phyloP scores from a whole-genome alignment of 2,797 vertebrate species.

The Lepilemur septentrionalis region DNA sequence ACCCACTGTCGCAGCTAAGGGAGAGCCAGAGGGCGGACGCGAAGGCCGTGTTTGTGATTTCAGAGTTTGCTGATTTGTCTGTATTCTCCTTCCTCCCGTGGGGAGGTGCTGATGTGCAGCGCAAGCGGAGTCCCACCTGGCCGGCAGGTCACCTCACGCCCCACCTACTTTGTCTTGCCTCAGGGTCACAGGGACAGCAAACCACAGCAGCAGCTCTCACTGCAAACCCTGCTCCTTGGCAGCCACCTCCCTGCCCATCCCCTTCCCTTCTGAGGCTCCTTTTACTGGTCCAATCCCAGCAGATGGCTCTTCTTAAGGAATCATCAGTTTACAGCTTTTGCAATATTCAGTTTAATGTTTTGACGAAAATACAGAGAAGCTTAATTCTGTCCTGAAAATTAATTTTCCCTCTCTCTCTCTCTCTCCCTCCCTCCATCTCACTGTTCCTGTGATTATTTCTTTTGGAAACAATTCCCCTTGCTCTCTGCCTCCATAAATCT shows the following conservation, averaged over 20 bases:
- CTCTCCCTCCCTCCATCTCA: no score
- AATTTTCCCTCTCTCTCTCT: background rate
- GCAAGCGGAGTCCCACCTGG: background rate
- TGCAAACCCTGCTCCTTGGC: background rate
- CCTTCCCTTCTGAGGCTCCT: accelerated
- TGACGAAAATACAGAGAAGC: background rate
- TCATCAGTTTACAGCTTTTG: no score
- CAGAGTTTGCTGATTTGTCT: background rate
- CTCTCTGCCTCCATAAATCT: background rate
- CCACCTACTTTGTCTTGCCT: background rate
- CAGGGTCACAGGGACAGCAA: background rate
- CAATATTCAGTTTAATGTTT: background rate
- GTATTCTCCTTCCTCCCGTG: background rate
- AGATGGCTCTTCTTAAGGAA: background rate
- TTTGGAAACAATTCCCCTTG: background rate
- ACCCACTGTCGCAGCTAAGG: no score
- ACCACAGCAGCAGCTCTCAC: accelerated
- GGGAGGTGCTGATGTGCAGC: background rate
- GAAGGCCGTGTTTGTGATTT: background rate
- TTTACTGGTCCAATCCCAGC: background rate
- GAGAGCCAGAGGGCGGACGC: no score
- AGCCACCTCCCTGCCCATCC: background rate
- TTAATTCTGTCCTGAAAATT: background rate
- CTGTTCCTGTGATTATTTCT: background rate
- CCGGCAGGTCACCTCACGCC: background rate